Evolutionary conservation across 2,888 invertebrate species (phyloP).

Genomic region (Melipona bicolor): DNA sequence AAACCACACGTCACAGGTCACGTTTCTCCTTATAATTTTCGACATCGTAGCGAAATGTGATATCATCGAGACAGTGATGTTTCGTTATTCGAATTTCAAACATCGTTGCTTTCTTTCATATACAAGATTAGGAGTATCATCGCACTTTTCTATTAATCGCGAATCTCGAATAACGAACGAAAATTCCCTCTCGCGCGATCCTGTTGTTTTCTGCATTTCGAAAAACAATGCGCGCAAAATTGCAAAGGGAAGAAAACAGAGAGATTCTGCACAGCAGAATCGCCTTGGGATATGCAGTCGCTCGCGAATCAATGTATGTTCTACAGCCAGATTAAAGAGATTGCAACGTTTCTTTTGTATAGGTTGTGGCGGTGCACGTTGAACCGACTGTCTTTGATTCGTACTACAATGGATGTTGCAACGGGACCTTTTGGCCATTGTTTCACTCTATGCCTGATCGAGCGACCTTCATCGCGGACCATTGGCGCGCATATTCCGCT

Average conservation of each 20-base stretch:
- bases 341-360: conserved; percentile 79
- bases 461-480: conserved; percentile 92
- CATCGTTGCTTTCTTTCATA: background rate
- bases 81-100: background rate
- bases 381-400: conserved; percentile 91
- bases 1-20: background rate
- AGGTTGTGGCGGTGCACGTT: conserved; percentile 93
- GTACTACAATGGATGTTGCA: conserved; percentile 97
- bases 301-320: background rate
- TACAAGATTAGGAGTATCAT: no score
- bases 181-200: background rate
- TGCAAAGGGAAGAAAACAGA: background rate
- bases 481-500: conserved; percentile 92
- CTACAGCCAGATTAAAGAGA: background rate
- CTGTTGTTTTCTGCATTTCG: background rate
- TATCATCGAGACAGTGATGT: no score
- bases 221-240: background rate
- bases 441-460: conserved; percentile 97
- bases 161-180: no score
- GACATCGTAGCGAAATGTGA: background rate
- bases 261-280: background rate
- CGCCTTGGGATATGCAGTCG: background rate
- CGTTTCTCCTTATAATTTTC: background rate
- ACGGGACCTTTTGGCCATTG: conserved; percentile 96
- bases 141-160: no score